Conservation (phyloP, 2,888 invertebrate species). For the Xylophagus ater region DNA sequence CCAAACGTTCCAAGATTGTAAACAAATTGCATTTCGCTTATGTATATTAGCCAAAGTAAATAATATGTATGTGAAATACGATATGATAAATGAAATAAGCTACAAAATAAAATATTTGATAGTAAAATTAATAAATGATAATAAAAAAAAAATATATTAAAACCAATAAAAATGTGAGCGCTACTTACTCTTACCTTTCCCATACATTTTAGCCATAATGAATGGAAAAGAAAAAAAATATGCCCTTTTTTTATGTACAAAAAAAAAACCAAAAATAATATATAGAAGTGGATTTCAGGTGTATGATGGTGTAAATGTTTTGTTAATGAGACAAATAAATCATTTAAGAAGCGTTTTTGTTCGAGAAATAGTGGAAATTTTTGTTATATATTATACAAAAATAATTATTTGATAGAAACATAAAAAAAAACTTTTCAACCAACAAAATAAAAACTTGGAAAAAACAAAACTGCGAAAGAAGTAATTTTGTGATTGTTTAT, state of each 20-base stretch:
- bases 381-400: too few relatives aligned
- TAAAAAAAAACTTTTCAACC: slow-evolving; percentile 4
- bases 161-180: slow-evolving; percentile 18
- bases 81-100: too few relatives aligned
- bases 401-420: slow-evolving; percentile 3
- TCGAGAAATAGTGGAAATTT: too few relatives aligned
- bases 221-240: slow-evolving; percentile 14
- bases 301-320: not conserved
- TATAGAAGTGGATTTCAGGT: not conserved
- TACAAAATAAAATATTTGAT: slow-evolving; percentile 1
- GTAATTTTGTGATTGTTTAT: not conserved
- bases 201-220: slow-evolving; percentile 40
- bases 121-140: slow-evolving; percentile 10
- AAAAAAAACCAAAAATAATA: not conserved
- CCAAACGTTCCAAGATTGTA: too few relatives aligned
- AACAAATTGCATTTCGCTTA: too few relatives aligned
- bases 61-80: too few relatives aligned
- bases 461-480: slow-evolving; percentile 4
- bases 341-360: slow-evolving; percentile 1
- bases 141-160: slow-evolving; percentile 16
- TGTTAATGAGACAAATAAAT: slow-evolving; percentile 1
- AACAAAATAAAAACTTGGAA: slow-evolving; percentile 5
- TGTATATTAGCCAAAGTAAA: too few relatives aligned
- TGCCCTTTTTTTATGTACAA: not conserved
- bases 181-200: slow-evolving; percentile 43